phyloP scores from a whole-genome alignment of 2,888 invertebrate genomes.

The Platypus cylindrus region DNA sequence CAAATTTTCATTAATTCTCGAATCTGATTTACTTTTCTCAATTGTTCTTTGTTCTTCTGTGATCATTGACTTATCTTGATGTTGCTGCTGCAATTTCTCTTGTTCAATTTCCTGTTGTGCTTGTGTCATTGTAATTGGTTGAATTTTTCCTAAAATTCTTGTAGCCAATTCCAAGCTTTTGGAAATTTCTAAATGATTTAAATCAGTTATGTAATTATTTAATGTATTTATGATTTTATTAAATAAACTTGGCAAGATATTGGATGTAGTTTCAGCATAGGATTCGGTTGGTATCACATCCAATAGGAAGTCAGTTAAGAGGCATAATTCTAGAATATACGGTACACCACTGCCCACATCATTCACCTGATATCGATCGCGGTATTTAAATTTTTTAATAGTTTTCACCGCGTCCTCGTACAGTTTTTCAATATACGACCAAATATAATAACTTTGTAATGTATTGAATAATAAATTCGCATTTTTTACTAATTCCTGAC shows the following conservation, averaged over 20 bases:
- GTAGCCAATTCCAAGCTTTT: constrained; percentile 54
- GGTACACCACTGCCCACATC: constrained; percentile 53
- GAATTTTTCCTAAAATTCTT: constrained; percentile 62
- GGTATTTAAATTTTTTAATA: constrained; percentile 25
- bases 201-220: constrained; percentile 40
- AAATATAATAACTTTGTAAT: constrained; percentile 73
- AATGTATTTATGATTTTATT: constrained; percentile 50
- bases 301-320: constrained; percentile 58
- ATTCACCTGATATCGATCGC: constrained; percentile 30
- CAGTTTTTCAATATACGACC: constrained; percentile 62
- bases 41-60: constrained; percentile 26
- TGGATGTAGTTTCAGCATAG: constrained; percentile 62
- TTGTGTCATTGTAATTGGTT: constrained; percentile 44
- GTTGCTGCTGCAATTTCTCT: constrained; percentile 14
- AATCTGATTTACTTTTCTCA: constrained; percentile 56
- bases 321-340: constrained; percentile 54
- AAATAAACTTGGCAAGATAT: constrained; percentile 66
- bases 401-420: constrained; percentile 38
- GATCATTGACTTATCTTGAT: constrained; percentile 16
- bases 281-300: constrained; percentile 65
- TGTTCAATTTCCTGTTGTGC: constrained; percentile 17
- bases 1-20: constrained; percentile 42
- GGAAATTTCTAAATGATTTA: constrained; percentile 50
- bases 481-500: constrained; percentile 64
- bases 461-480: constrained; percentile 74